A percentile compares a stretch with the other conserved stretches of the same genome.
phyloP scores from a whole-genome alignment of 2,888 invertebrate genomes.

The Meganola albula region DNA sequence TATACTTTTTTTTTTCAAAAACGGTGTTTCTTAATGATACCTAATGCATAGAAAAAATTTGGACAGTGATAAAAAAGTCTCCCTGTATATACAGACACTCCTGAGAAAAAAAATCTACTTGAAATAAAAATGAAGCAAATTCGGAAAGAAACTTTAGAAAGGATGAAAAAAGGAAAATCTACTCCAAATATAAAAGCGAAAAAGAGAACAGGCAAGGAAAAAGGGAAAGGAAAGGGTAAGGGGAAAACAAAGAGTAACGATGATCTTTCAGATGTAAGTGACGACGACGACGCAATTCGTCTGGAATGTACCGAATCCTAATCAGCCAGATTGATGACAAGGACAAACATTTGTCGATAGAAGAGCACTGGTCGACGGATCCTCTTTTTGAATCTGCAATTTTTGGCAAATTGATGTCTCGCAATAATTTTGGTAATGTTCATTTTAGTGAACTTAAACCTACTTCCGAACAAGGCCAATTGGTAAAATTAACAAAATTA shows the following conservation, averaged over 20 bases:
- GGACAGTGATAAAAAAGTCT: no score
- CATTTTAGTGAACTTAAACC: constrained; percentile 5
- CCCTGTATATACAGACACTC: constrained; percentile 13
- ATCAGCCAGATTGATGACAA: no score
- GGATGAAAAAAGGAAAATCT: constrained; percentile 8
- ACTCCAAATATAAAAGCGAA: constrained; percentile 6
- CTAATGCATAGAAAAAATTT: no score
- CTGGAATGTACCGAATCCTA: constrained; percentile 15
- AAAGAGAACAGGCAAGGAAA: constrained; percentile 9
- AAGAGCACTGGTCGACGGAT: constrained; percentile 6
- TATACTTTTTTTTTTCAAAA: no score
- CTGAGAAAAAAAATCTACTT: constrained; percentile 11
- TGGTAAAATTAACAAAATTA: constrained; percentile 1
- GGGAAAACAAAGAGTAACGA: constrained; percentile 4
- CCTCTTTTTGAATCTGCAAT: constrained; percentile 1
- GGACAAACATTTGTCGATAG: constrained; percentile 2
- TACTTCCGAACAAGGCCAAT: not conserved
- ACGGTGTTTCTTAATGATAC: no score
- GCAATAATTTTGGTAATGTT: constrained; percentile 1
- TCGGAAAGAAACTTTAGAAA: constrained; percentile 4
- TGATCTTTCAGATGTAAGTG: constrained; percentile 1
- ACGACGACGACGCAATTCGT: constrained; percentile 10
- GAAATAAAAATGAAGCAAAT: constrained; percentile 12
- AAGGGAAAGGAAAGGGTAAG: constrained; percentile 7
- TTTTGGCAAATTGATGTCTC: constrained; percentile 2